Evolutionary conservation across 2,113 vertebrate species (phyloP), one percentile per base, ranked within the genome.

Genomic region (Marmota monax): DNA sequence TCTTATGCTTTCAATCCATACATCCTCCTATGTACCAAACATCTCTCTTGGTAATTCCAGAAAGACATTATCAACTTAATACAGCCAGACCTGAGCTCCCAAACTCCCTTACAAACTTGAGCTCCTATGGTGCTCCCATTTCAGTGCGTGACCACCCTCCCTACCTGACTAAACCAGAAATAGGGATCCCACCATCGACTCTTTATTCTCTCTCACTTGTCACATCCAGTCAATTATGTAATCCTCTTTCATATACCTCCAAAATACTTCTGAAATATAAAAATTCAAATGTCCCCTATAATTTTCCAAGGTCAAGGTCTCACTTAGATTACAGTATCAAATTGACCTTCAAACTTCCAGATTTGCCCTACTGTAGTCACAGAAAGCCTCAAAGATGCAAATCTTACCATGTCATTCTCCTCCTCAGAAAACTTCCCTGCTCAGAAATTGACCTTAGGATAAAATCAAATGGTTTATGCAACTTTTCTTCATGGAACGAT

Each of bases 71-170:
- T 84, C 76, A 48, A 16, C 29, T n/a, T 23, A 32, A 0, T 6
- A 14, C 17, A 88, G 25, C 10, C 51, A 87, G 17, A 42, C 32
- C 6, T 8, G 34, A 91, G 23, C 25, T 45, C 42, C 29, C 34
- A 37, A n/a, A 56, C 51, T 39, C 63, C 13, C 29, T 39, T 37
- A 48, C 5, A 53, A 18, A 45, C 11, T 1, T 29, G 9, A 5
- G 9, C 20, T n/a, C 3, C 3, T 17, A 4, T 14, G 1, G 7
- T 9, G 37, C 20, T 67, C 11, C n/a, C 4, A 11, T 29, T 5
- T 34, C 8, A 29, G 63, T 4, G 29, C 67, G 14, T 7, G 70
- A 10, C 42, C n/a, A 70, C 67, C n/a, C 37, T 29, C 16, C 29
- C 9, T 10, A 56, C 9, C n/a, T 34, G 7, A 22, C 39, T 23